Conservation (phyloP, 1,140 invertebrate genomes). For the Batillaria attramentaria region DNA sequence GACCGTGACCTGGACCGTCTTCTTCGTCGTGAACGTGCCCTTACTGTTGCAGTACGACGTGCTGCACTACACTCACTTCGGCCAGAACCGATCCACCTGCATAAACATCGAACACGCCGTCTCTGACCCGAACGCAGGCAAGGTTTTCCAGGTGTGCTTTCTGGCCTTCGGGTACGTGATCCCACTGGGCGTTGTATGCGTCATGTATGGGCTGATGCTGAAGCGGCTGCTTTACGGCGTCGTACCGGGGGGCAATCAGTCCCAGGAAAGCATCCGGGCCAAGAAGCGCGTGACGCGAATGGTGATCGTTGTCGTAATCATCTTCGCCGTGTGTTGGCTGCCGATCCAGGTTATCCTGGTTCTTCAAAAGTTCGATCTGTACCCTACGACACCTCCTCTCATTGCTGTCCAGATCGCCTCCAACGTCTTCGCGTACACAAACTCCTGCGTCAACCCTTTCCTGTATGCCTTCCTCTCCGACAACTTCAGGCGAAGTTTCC, state of each 20-base stretch:
- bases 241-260: conserved; percentile 81
- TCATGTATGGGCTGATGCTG: conserved; percentile 93
- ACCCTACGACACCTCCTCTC: conserved; percentile 74
- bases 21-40: conserved; percentile 83
- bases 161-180: conserved; percentile 73
- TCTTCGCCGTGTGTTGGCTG: conserved; percentile 96
- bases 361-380: conserved; percentile 67
- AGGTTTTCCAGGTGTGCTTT: conserved; percentile 70
- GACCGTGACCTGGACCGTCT: conserved; percentile 81
- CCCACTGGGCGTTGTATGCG: conserved; percentile 81
- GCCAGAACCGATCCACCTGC: conserved; percentile 66
- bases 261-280: conserved; percentile 82
- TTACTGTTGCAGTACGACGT: conserved; percentile 85
- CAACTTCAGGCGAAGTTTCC: conserved; percentile 88
- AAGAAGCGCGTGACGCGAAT: conserved; percentile 93
- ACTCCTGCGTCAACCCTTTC: conserved; percentile 95
- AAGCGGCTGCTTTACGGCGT: conserved; percentile 78
- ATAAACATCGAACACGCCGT: conserved; percentile 40
- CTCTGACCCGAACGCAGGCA: not conserved
- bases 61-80: conserved; percentile 75
- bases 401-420: conserved; percentile 86
- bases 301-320: conserved; percentile 93
- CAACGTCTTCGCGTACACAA: conserved; percentile 95
- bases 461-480: conserved; percentile 94
- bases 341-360: conserved; percentile 85